These are phyloP conservation scores for Drosophila macrospina DNA, from an alignment of 2,888 invertebrate species.

Conservation along the genomic window DNA sequence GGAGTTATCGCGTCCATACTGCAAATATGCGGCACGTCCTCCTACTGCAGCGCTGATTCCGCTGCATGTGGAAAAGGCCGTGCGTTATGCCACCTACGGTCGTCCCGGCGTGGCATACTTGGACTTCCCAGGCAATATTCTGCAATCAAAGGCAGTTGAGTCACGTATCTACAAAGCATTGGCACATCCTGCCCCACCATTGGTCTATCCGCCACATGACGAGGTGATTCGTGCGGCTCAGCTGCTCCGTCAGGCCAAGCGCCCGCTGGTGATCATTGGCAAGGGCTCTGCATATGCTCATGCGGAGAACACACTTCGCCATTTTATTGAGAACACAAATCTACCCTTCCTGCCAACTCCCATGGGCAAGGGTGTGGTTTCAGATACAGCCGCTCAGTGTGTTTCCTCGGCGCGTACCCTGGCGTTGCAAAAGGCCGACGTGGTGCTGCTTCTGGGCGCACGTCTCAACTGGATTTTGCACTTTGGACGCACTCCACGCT, in stretches of 20 bases:
- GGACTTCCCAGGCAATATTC: conserved; percentile 95
- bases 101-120: conserved; percentile 96
- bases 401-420: conserved; percentile 94
- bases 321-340: conserved; percentile 90
- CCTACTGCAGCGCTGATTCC: conserved; percentile 93
- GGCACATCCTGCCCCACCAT: conserved; percentile 86
- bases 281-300: conserved; percentile 94
- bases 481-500: conserved; percentile 96
- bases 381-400: conserved; percentile 89
- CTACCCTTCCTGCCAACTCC: conserved; percentile 97
- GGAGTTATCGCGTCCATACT: conserved; percentile 94
- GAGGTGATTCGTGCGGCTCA: conserved; percentile 90
- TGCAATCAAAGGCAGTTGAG: conserved; percentile 86
- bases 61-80: conserved; percentile 95
- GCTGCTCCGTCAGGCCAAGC: conserved; percentile 89
- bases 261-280: conserved; percentile 95
- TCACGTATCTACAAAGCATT: conserved; percentile 82
- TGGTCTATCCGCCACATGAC: conserved; percentile 90
- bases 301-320: conserved; percentile 90
- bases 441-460: conserved; percentile 94
- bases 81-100: conserved; percentile 92
- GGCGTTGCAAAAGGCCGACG: conserved; percentile 95
- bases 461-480: conserved; percentile 99
- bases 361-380: conserved; percentile 95
- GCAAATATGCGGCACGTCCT: conserved; percentile 96